These are phyloP conservation scores for Nestor notabilis DNA, from an alignment of 2,113 vertebrate species.

Conservation along the genomic window DNA sequence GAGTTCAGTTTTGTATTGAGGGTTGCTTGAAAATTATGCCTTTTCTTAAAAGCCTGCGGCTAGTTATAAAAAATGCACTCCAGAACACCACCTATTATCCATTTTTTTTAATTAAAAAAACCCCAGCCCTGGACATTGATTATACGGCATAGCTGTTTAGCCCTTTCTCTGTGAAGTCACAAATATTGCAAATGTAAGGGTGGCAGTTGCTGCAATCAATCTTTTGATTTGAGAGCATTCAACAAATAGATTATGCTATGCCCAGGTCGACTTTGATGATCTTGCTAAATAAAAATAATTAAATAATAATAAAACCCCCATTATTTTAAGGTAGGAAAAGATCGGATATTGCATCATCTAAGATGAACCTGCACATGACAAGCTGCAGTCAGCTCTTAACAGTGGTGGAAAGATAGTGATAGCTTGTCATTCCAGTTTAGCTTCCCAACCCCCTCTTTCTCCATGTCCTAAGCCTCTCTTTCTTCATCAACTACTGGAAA, in stretches of 20 bases:
- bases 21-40: neutral
- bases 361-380: neutral
- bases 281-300: neutral
- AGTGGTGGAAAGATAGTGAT: neutral
- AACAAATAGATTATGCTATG: neutral
- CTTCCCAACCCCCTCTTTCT: neutral
- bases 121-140: neutral
- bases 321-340: neutral
- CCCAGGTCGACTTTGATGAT: neutral
- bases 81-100: neutral
- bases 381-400: neutral
- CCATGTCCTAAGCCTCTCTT: neutral
- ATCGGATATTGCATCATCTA: neutral
- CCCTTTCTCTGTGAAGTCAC: neutral
- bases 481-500: neutral
- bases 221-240: neutral
- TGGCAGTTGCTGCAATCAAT: accelerated
- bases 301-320: neutral
- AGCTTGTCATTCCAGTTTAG: neutral
- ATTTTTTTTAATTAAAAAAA: neutral
- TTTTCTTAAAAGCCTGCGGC: neutral
- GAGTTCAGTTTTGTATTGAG: neutral
- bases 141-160: neutral
- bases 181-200: neutral
- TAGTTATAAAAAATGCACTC: neutral